phyloP scores from a whole-genome alignment of 2,113 vertebrate genomes.

The Charadrius vociferus region DNA sequence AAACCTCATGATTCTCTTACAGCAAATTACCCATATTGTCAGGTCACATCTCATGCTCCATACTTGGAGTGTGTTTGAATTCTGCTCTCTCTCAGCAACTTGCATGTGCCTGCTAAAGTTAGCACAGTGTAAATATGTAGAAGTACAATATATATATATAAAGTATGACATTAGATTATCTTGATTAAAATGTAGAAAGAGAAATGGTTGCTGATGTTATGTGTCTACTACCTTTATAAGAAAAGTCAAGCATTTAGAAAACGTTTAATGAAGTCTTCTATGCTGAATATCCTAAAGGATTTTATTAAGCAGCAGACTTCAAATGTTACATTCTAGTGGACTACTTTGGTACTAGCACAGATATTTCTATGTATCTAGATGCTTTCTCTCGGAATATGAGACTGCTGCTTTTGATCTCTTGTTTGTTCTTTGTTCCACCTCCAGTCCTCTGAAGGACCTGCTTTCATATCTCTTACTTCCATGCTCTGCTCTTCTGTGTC shows the following conservation, averaged over 20 bases:
- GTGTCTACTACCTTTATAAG: neutral
- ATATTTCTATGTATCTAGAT: neutral
- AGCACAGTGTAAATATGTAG: neutral
- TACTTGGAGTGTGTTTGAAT: neutral
- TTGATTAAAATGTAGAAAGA: neutral
- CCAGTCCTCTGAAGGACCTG: neutral
- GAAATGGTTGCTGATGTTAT: neutral
- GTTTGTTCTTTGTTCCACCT: neutral
- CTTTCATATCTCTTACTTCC: neutral
- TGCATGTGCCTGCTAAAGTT: neutral
- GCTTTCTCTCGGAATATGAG: neutral
- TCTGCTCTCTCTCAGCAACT: neutral
- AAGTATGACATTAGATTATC: neutral
- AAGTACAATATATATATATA: neutral
- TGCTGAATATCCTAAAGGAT: neutral
- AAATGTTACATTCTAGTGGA: neutral
- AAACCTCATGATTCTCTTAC: neutral
- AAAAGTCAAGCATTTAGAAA: neutral
- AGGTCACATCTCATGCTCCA: neutral
- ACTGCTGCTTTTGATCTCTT: neutral
- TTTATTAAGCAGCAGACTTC: neutral
- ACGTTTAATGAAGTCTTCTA: neutral
- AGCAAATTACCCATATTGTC: neutral
- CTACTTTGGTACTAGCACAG: neutral
- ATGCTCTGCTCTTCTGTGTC: neutral